Evolutionary conservation across 2,888 invertebrate species (phyloP).

Genomic region (Atherix ibis): DNA sequence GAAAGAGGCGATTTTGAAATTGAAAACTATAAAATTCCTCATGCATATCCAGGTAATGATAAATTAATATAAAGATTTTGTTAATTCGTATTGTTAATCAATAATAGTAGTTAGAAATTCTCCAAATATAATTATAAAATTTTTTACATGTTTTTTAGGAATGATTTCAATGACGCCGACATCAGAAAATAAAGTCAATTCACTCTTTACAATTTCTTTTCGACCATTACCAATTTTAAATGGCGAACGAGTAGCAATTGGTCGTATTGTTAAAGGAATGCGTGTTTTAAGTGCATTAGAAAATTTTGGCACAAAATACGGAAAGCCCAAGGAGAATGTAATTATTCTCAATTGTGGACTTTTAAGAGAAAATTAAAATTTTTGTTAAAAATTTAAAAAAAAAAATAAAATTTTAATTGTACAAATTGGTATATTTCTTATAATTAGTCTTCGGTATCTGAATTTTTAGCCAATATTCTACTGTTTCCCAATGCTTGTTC

Average conservation of each 20-base stretch:
- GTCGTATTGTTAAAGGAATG: conserved; percentile 18
- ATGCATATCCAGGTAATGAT: conserved; percentile 6
- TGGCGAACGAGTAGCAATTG: conserved; percentile 21
- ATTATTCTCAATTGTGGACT: conserved; percentile 20
- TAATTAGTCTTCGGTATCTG: conserved; percentile 36
- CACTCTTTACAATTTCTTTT: conserved; percentile 25
- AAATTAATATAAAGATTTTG: not conserved
- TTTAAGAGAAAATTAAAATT: conserved; percentile 7
- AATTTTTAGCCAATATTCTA: conserved; percentile 50
- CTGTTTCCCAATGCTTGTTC: conserved; percentile 38
- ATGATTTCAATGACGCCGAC: conserved; percentile 13
- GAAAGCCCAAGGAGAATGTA: conserved; percentile 18
- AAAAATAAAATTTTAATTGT: too few species aligned
- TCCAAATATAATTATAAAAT: not conserved
- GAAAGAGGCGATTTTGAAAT: conserved; percentile 5
- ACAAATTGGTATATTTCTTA: too few species aligned
- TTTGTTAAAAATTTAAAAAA: too few species aligned
- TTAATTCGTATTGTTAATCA: not conserved
- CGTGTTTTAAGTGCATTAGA: conserved; percentile 17
- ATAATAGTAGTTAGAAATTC: not conserved
- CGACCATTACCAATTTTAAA: conserved; percentile 18
- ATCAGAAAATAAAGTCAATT: conserved; percentile 10
- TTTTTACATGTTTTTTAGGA: conserved; percentile 2
- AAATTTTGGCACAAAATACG: conserved; percentile 22
- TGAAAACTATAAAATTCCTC: conserved; percentile 8